Percentiles rank a stretch among this genome's conserved stretches.
phyloP scores from a whole-genome alignment of 35 echinoderm and acorn worm genomes.

The Strongylocentrotus purpuratus region DNA sequence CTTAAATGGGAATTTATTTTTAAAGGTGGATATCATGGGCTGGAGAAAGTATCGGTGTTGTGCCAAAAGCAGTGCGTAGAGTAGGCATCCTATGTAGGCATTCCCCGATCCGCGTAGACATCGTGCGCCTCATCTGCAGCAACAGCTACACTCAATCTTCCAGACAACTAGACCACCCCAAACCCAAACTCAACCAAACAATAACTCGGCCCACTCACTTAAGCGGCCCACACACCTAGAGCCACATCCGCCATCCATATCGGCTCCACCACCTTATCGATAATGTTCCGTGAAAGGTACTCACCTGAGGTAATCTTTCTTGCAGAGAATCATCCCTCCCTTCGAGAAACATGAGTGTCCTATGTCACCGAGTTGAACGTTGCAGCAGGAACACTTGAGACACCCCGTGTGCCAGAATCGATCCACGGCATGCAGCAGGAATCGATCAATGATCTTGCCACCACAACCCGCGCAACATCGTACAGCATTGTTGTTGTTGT shows the following conservation, averaged over 20 bases:
- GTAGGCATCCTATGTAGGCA: no score
- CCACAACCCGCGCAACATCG: constrained; percentile 95
- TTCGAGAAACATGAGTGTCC: constrained; percentile 97
- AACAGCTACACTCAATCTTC: not conserved
- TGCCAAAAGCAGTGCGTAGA: not conserved
- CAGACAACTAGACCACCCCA: not conserved
- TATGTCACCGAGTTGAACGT: constrained; percentile 84
- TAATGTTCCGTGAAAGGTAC: constrained; percentile 11
- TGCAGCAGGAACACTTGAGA: constrained; percentile 93
- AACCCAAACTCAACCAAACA: not conserved
- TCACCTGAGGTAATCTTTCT: constrained; percentile 99
- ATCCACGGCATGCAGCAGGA: constrained; percentile 92
- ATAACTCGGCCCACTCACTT: not conserved
- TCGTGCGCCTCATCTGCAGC: not conserved
- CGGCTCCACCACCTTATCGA: not conserved
- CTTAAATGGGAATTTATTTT: no score
- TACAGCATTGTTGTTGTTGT: constrained; percentile 78
- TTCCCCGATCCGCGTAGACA: no score
- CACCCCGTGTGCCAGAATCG: constrained; percentile 99
- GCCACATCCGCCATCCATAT: not conserved
- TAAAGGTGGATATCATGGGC: no score
- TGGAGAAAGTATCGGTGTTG: no score
- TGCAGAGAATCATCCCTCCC: constrained; percentile 95
- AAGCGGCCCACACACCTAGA: not conserved
- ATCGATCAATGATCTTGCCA: constrained; percentile 91